Conservation (phyloP, 2,888 invertebrate species). For the Chromoteleia sp. region DNA sequence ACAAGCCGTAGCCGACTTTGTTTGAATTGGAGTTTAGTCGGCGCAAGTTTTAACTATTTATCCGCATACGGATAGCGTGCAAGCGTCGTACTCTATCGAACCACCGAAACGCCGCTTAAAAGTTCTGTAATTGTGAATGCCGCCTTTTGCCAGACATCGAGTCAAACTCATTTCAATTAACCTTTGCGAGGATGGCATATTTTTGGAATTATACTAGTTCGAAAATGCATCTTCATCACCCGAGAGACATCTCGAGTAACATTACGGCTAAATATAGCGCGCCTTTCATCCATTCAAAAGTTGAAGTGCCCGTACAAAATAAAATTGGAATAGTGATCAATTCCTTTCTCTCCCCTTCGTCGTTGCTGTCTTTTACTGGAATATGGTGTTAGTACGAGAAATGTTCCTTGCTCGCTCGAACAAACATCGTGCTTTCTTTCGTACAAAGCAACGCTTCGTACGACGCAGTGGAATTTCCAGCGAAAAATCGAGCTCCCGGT, state of each 20-base stretch:
- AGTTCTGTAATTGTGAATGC: slow-evolving; percentile 8
- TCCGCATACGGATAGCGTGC: slow-evolving; percentile 1
- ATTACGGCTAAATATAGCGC: slow-evolving; percentile 7
- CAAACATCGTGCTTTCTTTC: slow-evolving; percentile 25
- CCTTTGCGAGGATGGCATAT: slow-evolving; percentile 3
- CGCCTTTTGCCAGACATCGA: background rate
- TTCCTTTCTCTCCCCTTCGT: slow-evolving; percentile 2
- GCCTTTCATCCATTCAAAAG: slow-evolving; percentile 3
- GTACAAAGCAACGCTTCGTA: slow-evolving; percentile 9
- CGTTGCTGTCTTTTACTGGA: background rate
- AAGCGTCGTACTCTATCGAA: background rate
- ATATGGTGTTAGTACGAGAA: background rate
- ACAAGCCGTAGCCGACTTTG: background rate
- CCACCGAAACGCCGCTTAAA: background rate
- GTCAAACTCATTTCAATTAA: slow-evolving; percentile 18
- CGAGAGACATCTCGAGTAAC: slow-evolving; percentile 2
- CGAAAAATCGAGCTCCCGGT: background rate
- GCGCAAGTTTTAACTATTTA: slow-evolving; percentile 19
- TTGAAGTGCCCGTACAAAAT: background rate
- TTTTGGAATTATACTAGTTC: slow-evolving; percentile 17
- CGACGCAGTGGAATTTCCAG: background rate
- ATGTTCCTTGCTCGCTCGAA: slow-evolving; percentile 8
- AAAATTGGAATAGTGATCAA: slow-evolving; percentile 16
- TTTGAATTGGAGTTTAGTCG: slow-evolving; percentile 6
- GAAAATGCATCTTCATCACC: slow-evolving; percentile 17